Conservation (phyloP, 2,113 vertebrate species). For the Cephalopterus ornatus region DNA sequence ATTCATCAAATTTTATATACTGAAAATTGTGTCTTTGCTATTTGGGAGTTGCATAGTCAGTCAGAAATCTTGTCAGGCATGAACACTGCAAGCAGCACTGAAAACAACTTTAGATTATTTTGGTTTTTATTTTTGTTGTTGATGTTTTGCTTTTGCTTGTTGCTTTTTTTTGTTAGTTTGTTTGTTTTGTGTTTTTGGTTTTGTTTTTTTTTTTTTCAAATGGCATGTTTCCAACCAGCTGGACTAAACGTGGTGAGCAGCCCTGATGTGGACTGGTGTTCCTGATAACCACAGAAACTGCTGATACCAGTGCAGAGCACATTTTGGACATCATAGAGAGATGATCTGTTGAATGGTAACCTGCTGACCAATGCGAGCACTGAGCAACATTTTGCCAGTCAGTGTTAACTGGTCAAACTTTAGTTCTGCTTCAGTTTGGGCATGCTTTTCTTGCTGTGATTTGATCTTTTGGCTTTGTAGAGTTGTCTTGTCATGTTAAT, state of each 20-base stretch:
- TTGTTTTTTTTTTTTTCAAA: background rate
- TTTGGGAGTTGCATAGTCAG: background rate
- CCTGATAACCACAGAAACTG: background rate
- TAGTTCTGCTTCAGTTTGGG: background rate
- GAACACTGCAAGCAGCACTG: background rate
- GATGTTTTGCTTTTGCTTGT: background rate
- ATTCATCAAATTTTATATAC: constrained; percentile 32
- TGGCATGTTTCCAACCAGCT: background rate
- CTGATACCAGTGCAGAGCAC: background rate
- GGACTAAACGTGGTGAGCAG: background rate
- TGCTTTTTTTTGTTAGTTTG: too few species aligned
- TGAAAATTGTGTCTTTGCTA: background rate
- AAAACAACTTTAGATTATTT: background rate
- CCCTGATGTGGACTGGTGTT: background rate
- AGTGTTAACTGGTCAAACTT: background rate
- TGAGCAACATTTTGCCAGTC: background rate
- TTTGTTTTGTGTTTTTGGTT: background rate
- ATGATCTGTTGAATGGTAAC: background rate
- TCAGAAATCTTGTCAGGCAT: background rate
- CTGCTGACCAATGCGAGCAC: background rate
- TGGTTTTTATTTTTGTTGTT: too few species aligned
- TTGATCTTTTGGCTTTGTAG: background rate
- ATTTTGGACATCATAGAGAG: background rate
- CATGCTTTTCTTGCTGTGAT: background rate
- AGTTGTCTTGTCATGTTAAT: background rate